Conservation (phyloP, 2,113 vertebrate species). For the Stigmatopora nigra region DNA sequence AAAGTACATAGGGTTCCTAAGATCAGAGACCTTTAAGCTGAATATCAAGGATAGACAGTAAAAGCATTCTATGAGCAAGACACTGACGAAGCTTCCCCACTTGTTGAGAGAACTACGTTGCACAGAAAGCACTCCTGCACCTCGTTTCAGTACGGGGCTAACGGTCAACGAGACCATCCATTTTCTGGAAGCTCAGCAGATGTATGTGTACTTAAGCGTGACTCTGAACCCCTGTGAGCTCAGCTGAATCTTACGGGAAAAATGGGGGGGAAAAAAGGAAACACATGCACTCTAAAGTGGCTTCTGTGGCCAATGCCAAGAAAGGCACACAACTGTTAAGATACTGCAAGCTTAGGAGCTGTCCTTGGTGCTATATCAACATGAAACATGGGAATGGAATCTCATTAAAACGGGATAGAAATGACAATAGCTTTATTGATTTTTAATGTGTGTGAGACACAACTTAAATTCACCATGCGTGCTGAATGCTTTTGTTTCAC, state of each 20-base stretch:
- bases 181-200: conserved; percentile 32
- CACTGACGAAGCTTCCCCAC: conserved; percentile 18
- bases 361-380: conserved; percentile 59
- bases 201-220: conserved; percentile 33
- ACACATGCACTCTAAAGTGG: neutral
- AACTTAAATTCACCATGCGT: neutral
- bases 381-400: neutral
- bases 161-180: conserved; percentile 24
- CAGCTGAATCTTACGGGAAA: conserved; percentile 11
- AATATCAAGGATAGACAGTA: neutral
- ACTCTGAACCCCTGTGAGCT: conserved; percentile 18
- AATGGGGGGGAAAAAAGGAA: neutral
- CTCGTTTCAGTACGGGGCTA: conserved; percentile 26
- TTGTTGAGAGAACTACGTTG: conserved; percentile 37
- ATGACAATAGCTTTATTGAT: neutral
- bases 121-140: conserved; percentile 22
- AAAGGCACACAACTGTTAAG: neutral
- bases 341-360: conserved; percentile 27
- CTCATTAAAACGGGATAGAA: neutral
- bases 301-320: neutral
- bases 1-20: too few species aligned
- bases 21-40: neutral
- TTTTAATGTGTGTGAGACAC: neutral
- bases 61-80: neutral
- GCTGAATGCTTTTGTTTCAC: too few species aligned